Percentiles rank a stretch among this genome's conserved stretches.
Conservation (phyloP, 2,113 vertebrate genomes). For the Columba janthina region DNA sequence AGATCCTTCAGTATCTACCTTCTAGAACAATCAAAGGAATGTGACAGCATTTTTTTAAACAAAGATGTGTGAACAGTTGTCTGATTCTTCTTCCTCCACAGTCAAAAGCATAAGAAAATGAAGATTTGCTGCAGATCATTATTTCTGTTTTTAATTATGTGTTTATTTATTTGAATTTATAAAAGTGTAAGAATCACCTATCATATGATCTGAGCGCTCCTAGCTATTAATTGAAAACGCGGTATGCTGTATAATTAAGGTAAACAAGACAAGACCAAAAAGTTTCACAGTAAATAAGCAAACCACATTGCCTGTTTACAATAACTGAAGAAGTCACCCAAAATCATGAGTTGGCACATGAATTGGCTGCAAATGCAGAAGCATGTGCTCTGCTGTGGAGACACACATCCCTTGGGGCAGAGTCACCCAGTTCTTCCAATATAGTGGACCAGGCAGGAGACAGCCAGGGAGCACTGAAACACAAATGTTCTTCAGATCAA, state of each 20-base stretch:
- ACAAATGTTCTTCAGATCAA: not conserved
- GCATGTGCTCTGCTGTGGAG: not conserved
- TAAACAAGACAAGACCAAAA: not conserved
- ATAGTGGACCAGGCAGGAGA: not conserved
- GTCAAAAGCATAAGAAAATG: not conserved
- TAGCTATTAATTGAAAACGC: not conserved
- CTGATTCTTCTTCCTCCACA: not conserved
- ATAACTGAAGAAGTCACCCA: not conserved
- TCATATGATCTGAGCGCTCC: not conserved
- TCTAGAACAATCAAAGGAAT: not conserved
- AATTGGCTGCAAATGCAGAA: not conserved
- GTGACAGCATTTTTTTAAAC: not conserved
- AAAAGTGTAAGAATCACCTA: not conserved
- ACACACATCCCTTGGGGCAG: fast-evolving
- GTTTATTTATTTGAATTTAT: not conserved
- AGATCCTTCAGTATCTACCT: not conserved
- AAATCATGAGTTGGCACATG: fast-evolving
- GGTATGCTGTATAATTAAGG: not conserved
- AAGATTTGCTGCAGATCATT: not conserved
- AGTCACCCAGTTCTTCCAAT: not conserved
- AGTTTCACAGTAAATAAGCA: not conserved
- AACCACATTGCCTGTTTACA: fast-evolving
- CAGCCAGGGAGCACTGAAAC: not conserved
- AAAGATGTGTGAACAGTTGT: not conserved
- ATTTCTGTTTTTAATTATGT: not conserved